phyloP scores from a whole-genome alignment of 2,113 vertebrate species.

The Bubo bubo region DNA sequence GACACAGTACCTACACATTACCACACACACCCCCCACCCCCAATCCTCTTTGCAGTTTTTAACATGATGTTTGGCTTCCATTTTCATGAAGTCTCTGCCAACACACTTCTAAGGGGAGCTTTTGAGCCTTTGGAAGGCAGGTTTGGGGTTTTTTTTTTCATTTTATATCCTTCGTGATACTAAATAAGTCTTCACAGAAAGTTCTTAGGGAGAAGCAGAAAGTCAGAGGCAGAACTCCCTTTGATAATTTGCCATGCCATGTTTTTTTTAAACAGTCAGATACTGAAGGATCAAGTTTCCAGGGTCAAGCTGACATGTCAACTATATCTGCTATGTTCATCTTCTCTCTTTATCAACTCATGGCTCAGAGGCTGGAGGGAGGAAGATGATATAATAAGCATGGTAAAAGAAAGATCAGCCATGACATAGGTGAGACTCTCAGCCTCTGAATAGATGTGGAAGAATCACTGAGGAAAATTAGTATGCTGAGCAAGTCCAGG shows the following conservation, averaged over 20 bases:
- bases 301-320: background rate
- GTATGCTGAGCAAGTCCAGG: background rate
- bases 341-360: background rate
- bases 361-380: background rate
- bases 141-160: background rate
- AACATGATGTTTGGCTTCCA: background rate
- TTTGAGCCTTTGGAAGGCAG: background rate
- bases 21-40: no score
- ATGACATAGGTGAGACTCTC: background rate
- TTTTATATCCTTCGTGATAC: background rate
- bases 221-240: background rate
- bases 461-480: background rate
- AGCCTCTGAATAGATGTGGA: background rate
- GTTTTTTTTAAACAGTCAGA: background rate
- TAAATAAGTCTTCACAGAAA: background rate
- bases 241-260: background rate
- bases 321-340: background rate
- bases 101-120: background rate
- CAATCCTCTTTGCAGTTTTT: background rate
- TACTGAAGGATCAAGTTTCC: background rate
- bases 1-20: background rate
- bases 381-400: background rate
- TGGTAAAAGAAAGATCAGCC: background rate
- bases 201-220: background rate
- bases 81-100: background rate